These are phyloP conservation scores for Oreochromis grahami DNA, from an alignment of 2,797 vertebrate genomes.

Conservation along the genomic window DNA sequence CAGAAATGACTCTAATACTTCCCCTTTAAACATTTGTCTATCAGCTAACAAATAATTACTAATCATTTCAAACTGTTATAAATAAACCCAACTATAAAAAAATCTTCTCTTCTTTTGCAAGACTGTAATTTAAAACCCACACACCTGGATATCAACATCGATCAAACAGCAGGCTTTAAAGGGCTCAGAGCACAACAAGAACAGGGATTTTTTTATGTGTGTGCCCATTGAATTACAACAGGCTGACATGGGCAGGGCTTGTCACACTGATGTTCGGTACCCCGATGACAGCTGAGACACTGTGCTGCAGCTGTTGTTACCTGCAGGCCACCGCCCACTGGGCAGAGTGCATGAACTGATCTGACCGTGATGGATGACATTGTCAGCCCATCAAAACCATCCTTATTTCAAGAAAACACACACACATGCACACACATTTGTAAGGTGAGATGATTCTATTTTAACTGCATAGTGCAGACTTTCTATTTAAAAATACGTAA, in stretches of 20 bases:
- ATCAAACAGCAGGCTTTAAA: not conserved
- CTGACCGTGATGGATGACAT: conserved; percentile 40
- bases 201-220: not conserved
- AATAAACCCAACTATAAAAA: not conserved
- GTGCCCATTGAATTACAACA: not conserved
- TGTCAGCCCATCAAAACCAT: conserved; percentile 5
- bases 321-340: conserved; percentile 33
- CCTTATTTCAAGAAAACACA: not conserved
- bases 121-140: not conserved
- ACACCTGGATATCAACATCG: not conserved
- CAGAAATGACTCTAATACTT: not conserved
- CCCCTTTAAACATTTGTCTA: not conserved
- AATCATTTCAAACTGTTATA: not conserved
- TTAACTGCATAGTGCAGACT: not conserved
- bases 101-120: not conserved
- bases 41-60: not conserved
- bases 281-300: conserved; percentile 36
- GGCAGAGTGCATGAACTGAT: conserved; percentile 27
- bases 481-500: not conserved
- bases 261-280: not conserved
- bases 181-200: not conserved
- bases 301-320: conserved; percentile 35
- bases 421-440: not conserved
- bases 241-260: not conserved
- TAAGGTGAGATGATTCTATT: not conserved